Conservation (phyloP, 1,140 invertebrate genomes). For the Sinella curviseta region DNA sequence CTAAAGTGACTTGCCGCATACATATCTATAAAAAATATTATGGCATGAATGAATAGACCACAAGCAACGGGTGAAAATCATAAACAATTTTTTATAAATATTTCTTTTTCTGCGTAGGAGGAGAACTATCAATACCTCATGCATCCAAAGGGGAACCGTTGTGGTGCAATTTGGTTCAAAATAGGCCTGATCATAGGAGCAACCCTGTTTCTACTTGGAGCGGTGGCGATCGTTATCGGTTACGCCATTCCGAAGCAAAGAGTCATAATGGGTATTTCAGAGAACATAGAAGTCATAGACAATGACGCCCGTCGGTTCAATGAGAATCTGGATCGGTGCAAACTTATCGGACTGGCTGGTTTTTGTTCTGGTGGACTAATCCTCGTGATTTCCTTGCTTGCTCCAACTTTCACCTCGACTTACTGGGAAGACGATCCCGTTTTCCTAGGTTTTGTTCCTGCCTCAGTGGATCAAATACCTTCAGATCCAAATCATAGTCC, state of each 20-base stretch:
- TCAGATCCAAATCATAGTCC: conserved; percentile 35
- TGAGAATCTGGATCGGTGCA: conserved; percentile 59
- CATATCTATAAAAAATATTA: background rate
- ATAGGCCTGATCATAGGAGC: conserved; percentile 57
- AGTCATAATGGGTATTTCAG: conserved; percentile 55
- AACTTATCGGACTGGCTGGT: conserved; percentile 58
- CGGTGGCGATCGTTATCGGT: conserved; percentile 58
- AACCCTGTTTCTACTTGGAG: conserved; percentile 57
- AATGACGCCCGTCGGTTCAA: conserved; percentile 58
- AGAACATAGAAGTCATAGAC: conserved; percentile 58
- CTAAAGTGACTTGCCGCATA: background rate
- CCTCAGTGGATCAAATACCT: background rate
- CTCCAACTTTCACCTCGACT: conserved; percentile 57
- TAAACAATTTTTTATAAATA: background rate
- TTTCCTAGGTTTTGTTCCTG: background rate
- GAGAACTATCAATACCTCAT: conserved; percentile 57
- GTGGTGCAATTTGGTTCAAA: conserved; percentile 57
- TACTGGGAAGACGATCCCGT: conserved; percentile 56
- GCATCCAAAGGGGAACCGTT: conserved; percentile 51
- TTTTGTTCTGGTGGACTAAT: conserved; percentile 61
- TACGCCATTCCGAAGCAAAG: conserved; percentile 58
- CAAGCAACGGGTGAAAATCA: background rate
- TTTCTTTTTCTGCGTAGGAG: conserved; percentile 46
- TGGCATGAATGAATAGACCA: background rate
- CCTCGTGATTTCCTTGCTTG: conserved; percentile 57